A percentile compares a stretch with the other conserved stretches of the same genome.
Conservation (phyloP, 2,888 invertebrate species). For the Leucoma salicis region DNA sequence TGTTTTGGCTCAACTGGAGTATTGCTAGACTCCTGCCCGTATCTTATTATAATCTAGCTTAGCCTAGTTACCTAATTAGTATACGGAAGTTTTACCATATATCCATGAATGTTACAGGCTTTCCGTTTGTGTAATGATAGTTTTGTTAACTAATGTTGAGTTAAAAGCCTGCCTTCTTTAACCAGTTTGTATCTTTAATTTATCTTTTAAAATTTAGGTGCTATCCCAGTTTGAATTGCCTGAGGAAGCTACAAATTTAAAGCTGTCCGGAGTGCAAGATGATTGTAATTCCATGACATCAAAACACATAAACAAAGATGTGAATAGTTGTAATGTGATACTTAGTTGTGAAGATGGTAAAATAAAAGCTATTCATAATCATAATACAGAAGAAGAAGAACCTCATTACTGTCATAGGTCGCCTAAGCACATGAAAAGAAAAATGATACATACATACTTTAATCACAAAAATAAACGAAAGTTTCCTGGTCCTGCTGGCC, state of each 20-base stretch:
- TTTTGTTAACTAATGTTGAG: too few species aligned
- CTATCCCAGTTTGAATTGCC: slow-evolving; percentile 70
- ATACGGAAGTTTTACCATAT: too few species aligned
- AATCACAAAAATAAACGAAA: slow-evolving; percentile 68
- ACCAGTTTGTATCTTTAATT: too few species aligned
- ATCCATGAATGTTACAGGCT: too few species aligned
- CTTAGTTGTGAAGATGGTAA: slow-evolving; percentile 6
- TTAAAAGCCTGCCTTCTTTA: too few species aligned
- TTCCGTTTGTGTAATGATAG: too few species aligned
- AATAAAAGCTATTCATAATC: not conserved
- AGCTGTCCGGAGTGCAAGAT: not conserved
- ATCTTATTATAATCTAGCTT: too few species aligned
- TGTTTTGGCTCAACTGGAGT: too few species aligned
- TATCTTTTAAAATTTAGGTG: too few species aligned
- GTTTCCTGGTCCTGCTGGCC: slow-evolving; percentile 74
- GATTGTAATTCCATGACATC: not conserved
- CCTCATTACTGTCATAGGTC: slow-evolving; percentile 19
- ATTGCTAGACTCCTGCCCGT: too few species aligned
- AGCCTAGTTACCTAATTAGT: too few species aligned
- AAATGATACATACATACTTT: slow-evolving; percentile 67
- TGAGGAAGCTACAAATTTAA: slow-evolving; percentile 27
- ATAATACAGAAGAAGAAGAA: slow-evolving; percentile 1
- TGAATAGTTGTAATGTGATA: not conserved
- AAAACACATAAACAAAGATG: slow-evolving; percentile 1
- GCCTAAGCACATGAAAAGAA: slow-evolving; percentile 62